phyloP scores from a whole-genome alignment of 2,888 invertebrate species.

The Rhyacophila evoluta region DNA sequence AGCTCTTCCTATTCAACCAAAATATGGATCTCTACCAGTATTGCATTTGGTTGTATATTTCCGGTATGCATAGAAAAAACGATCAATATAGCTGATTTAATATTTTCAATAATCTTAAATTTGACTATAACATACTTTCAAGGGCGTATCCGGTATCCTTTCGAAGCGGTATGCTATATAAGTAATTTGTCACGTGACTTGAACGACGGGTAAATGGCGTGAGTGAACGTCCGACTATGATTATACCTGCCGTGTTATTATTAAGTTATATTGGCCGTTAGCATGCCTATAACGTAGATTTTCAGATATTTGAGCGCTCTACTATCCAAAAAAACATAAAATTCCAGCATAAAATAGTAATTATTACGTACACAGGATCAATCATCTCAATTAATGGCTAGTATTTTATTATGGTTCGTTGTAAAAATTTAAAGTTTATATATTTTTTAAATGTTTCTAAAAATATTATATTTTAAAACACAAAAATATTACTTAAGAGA shows the following conservation, averaged over 20 bases:
- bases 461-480: too few species aligned
- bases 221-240: slow-evolving; percentile 35
- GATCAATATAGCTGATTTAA: too few species aligned
- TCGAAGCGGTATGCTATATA: background rate
- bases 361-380: background rate
- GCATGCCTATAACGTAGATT: slow-evolving; percentile 32
- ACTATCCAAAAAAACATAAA: background rate
- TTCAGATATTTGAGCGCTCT: slow-evolving; percentile 20
- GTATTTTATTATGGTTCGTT: too few species aligned
- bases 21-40: too few species aligned
- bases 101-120: too few species aligned
- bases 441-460: too few species aligned
- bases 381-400: background rate
- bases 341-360: background rate
- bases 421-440: too few species aligned
- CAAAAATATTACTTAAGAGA: too few species aligned
- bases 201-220: slow-evolving; percentile 36
- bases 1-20: too few species aligned
- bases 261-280: slow-evolving; percentile 46
- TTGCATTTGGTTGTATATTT: too few species aligned
- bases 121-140: too few species aligned
- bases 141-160: background rate
- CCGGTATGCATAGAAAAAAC: too few species aligned
- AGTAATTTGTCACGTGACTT: slow-evolving; percentile 48
- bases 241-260: slow-evolving; percentile 39